Conservation (phyloP, 2,797 vertebrate species). For the Presbytis comata region DNA sequence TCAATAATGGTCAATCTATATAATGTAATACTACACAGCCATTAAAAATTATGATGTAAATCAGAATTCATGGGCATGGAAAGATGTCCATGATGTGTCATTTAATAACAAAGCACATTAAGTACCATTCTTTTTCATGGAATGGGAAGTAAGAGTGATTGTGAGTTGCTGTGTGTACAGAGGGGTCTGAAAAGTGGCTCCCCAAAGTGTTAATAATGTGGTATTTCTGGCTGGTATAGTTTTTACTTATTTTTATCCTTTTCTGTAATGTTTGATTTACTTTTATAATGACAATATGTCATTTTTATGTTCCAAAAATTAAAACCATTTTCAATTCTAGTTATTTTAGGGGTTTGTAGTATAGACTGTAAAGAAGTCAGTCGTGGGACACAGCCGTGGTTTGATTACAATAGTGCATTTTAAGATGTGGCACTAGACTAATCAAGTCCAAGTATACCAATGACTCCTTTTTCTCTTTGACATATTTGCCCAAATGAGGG, state of each 20-base stretch:
- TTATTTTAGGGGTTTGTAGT: not conserved
- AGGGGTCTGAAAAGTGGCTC: not conserved
- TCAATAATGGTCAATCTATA: not conserved
- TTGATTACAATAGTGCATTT: not conserved
- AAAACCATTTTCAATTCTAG: constrained; percentile 35
- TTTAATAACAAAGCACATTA: constrained; percentile 3
- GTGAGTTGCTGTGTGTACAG: no score
- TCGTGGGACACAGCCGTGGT: not conserved
- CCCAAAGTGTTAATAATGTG: not conserved
- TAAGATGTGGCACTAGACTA: not conserved
- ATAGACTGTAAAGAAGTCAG: not conserved
- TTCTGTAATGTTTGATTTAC: not conserved
- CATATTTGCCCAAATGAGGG: not conserved
- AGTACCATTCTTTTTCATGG: not conserved
- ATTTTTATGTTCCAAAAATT: constrained; percentile 29
- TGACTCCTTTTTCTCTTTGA: not conserved
- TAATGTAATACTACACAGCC: not conserved
- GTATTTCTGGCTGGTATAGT: not conserved
- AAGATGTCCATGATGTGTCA: not conserved
- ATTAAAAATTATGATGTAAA: not conserved
- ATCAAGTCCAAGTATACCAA: not conserved
- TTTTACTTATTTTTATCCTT: constrained; percentile 1
- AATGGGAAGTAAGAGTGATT: not conserved
- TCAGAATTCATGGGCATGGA: not conserved
- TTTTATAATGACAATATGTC: not conserved